Percentiles rank a stretch among this genome's conserved stretches.
phyloP scores from a whole-genome alignment of 1,140 invertebrate species.

The Delia radicum region DNA sequence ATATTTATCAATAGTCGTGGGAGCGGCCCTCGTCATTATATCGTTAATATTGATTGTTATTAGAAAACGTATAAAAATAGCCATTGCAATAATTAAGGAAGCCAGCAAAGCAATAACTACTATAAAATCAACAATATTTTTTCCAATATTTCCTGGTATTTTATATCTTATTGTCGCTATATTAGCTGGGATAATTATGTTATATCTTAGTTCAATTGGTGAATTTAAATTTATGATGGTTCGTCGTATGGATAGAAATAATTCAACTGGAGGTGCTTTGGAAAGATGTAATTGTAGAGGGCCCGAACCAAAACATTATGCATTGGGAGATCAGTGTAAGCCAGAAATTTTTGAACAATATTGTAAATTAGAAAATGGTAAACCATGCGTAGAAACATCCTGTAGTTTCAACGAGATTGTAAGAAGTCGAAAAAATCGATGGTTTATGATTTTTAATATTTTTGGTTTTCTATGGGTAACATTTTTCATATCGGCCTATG shows the following conservation, averaged over 20 bases:
- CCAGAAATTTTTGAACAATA: slow-evolving; percentile 59
- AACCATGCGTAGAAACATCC: slow-evolving; percentile 54
- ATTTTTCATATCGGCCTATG: slow-evolving; percentile 86
- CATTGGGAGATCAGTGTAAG: slow-evolving; percentile 60
- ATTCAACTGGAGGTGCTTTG: slow-evolving; percentile 43
- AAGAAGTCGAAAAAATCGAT: slow-evolving; percentile 58
- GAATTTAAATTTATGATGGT: slow-evolving; percentile 62
- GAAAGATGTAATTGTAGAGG: slow-evolving; percentile 56
- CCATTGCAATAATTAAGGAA: slow-evolving; percentile 88
- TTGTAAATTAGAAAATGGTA: slow-evolving; percentile 53
- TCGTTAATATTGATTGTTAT: slow-evolving; percentile 81
- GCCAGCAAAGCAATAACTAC: slow-evolving; percentile 82
- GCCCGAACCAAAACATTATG: slow-evolving; percentile 36
- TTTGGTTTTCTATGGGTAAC: slow-evolving; percentile 88
- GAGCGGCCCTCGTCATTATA: slow-evolving; percentile 66
- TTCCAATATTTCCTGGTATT: slow-evolving; percentile 88
- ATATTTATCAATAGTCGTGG: slow-evolving; percentile 66
- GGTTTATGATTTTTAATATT: slow-evolving; percentile 70
- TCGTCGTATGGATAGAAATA: slow-evolving; percentile 30
- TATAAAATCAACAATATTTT: slow-evolving; percentile 82
- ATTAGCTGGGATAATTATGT: slow-evolving; percentile 70
- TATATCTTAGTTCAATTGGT: slow-evolving; percentile 71
- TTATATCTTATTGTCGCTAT: slow-evolving; percentile 73
- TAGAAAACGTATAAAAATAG: slow-evolving; percentile 80
- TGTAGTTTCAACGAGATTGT: slow-evolving; percentile 63